Evolutionary conservation across 2,113 vertebrate species (phyloP).

Genomic region (Sardina pilchardus): DNA sequence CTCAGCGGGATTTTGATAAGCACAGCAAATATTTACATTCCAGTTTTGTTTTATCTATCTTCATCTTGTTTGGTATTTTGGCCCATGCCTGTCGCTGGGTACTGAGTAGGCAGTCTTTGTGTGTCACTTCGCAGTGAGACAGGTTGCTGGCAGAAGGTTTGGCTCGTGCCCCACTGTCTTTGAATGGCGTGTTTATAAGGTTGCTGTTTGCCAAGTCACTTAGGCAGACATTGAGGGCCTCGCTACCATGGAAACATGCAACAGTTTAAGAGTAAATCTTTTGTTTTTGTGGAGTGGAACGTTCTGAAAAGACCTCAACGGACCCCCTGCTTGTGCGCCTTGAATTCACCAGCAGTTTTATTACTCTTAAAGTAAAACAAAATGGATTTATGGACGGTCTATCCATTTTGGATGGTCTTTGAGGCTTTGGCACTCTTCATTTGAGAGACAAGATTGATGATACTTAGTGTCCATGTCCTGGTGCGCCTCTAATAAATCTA

Average conservation of each 20-base stretch:
- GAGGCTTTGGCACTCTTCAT: not conserved
- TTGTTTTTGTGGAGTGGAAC: constrained; percentile 2
- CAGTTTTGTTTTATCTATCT: not conserved
- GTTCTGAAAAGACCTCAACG: not conserved
- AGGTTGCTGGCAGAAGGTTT: constrained; percentile 15
- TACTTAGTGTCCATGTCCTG: not conserved
- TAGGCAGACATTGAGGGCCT: not conserved
- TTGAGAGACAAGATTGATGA: not conserved
- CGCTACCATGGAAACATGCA: constrained; percentile 2
- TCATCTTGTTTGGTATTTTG: not conserved
- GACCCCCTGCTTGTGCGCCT: not conserved
- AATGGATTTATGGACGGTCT: not conserved
- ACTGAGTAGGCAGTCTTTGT: constrained; percentile 23
- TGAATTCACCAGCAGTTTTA: not conserved
- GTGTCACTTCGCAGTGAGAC: constrained; percentile 20
- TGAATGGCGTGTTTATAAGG: constrained; percentile 30
- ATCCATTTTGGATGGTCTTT: not conserved
- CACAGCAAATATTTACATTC: not conserved
- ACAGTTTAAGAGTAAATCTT: constrained; percentile 8
- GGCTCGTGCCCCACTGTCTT: constrained; percentile 6
- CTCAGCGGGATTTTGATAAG: not conserved
- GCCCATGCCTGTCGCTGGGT: not conserved
- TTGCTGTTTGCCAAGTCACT: not conserved
- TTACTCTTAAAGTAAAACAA: not conserved
- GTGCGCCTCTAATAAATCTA: not conserved